Percentiles rank a stretch among this genome's conserved stretches.
Conservation (phyloP, 2,113 vertebrate genomes). For the Macaca nemestrina region DNA sequence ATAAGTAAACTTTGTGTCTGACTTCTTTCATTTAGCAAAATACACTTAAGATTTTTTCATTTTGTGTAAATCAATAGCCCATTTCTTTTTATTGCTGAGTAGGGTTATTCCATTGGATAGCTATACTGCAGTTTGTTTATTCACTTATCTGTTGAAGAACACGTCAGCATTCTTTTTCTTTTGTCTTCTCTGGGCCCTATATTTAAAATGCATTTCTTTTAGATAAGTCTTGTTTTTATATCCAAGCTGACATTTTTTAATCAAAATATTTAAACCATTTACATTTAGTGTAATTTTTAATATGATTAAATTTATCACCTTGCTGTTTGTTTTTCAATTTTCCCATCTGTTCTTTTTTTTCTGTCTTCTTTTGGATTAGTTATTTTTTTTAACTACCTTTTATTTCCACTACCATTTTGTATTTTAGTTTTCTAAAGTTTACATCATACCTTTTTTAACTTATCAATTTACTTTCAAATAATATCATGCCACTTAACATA, state of each 20-base stretch:
- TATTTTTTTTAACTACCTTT: background rate
- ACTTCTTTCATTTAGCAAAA: background rate
- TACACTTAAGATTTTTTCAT: background rate
- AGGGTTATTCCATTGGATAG: background rate
- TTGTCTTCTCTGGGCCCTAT: background rate
- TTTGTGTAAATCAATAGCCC: background rate
- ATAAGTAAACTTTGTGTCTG: background rate
- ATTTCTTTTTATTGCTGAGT: background rate
- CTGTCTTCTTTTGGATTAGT: background rate
- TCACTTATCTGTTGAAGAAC: background rate
- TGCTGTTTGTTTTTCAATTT: background rate
- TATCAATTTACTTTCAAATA: background rate
- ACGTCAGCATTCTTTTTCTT: background rate
- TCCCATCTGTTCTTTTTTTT: background rate
- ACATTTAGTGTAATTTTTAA: slow-evolving; percentile 14
- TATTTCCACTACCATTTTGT: background rate
- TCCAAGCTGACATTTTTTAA: background rate
- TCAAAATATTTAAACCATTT: background rate
- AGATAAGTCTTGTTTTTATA: background rate
- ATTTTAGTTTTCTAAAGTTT: background rate
- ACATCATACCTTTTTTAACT: background rate
- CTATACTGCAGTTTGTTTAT: background rate
- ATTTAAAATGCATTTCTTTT: background rate
- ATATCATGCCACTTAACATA: background rate
- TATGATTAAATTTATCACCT: background rate